Evolutionary conservation across 53 echinoderm and acorn worm genomes (phyloP), one percentile per base, ranked within the genome.

Genomic region (Luidia sarsii): DNA sequence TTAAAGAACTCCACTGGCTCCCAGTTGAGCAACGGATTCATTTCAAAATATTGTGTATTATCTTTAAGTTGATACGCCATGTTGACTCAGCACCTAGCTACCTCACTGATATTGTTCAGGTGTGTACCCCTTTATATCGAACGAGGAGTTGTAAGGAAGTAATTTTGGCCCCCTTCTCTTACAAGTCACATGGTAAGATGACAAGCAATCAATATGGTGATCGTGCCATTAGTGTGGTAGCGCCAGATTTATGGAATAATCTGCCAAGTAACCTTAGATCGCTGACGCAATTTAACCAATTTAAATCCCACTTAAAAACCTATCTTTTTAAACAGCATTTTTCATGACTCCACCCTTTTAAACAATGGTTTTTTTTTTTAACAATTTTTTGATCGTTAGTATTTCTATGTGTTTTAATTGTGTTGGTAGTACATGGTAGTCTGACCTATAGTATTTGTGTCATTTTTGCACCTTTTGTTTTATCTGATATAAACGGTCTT

Each of bases 81-180:
- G 35, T 64, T 11, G 20, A 1, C 36, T 3, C n/a, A n/a, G n/a
- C 6, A 37, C 65, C 65, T 4, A 64, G 33, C 65, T 64, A 64
- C 21, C 22, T 64, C 35, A 64, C 15, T 64, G 64, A 64, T 2
- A 15, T 64, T 3, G 33, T 64, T 30, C 16, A 22, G 16, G 35
- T 64, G 35, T 0, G 65, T 16, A 9, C n/a, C 23, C 19, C 31
- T 4, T 21, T 35, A 37, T 35, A 37, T 18, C 15, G 3, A 31
- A 64, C 65, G 19, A 38, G 65, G 65, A 34, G 36, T 34, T 35
- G 65, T 64, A 33, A 21, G 15, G 39, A 64, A 37, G 36, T 38
- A 1, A 2, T 34, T 14, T 22, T 64, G 65, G 33, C 33, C 35
- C 39, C 39, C 36, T 37, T 11, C 15, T 37, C 65, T 38, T 13